Evolutionary conservation across 2,888 invertebrate species (phyloP).

Genomic region (Megastigmus dorsalis): DNA sequence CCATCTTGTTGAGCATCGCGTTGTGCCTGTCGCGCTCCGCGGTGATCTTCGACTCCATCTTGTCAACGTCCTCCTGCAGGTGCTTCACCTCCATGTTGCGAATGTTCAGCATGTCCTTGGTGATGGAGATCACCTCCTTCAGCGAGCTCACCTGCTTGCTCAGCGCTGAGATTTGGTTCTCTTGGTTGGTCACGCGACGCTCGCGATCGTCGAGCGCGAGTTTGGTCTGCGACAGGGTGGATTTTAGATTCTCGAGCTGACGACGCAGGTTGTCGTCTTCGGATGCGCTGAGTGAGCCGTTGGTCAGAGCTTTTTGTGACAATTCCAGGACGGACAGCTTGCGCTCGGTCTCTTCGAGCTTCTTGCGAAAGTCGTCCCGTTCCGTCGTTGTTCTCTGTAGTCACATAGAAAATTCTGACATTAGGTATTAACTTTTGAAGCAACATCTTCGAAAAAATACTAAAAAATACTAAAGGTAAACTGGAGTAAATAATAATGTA

Average conservation of each 20-base stretch:
- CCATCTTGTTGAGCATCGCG: conserved; percentile 82
- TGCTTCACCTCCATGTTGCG: conserved; percentile 87
- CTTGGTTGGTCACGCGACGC: conserved; percentile 78
- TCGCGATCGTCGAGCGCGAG: conserved; percentile 65
- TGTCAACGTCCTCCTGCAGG: conserved; percentile 82
- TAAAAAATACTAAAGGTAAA: too few relatives aligned
- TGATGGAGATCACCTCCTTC: conserved; percentile 88
- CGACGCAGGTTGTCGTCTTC: conserved; percentile 58
- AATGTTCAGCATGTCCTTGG: conserved; percentile 86
- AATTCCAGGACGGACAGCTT: conserved; percentile 59
- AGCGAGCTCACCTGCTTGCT: conserved; percentile 84
- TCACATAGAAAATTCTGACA: neutral
- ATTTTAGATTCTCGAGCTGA: conserved; percentile 65
- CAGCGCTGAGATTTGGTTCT: conserved; percentile 84
- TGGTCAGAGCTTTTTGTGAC: neutral
- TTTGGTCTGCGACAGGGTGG: conserved; percentile 63
- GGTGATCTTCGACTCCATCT: conserved; percentile 82
- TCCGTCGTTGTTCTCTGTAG: conserved; percentile 64
- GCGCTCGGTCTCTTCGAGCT: conserved; percentile 64
- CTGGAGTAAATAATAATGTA: too few relatives aligned
- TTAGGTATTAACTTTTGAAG: too few relatives aligned
- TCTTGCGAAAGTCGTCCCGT: conserved; percentile 64
- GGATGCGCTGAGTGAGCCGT: neutral
- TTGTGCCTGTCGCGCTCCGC: conserved; percentile 84
- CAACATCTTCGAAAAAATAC: too few relatives aligned